Conservation (phyloP, 2,113 vertebrate genomes). For the Corythornis cristatus region DNA sequence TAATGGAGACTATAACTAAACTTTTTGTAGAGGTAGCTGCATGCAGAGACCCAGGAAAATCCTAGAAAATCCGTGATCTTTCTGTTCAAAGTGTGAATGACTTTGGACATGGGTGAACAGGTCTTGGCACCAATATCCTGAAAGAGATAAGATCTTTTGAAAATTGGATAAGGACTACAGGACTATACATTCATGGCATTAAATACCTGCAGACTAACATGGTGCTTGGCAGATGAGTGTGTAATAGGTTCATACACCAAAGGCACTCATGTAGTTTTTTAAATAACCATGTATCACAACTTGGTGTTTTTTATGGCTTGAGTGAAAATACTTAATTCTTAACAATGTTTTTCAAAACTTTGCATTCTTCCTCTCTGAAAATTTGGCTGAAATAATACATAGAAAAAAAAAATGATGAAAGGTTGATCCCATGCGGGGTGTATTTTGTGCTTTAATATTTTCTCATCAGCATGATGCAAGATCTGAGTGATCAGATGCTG, state of each 20-base stretch:
- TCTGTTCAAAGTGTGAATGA: neutral
- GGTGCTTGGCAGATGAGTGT: neutral
- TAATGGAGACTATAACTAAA: neutral
- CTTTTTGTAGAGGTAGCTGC: neutral
- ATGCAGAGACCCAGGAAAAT: neutral
- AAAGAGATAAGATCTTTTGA: neutral
- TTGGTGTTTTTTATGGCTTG: neutral
- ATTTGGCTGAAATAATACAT: neutral
- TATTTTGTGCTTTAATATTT: neutral
- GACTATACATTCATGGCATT: neutral
- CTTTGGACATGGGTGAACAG: neutral
- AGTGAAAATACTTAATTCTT: neutral
- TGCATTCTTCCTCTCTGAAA: neutral
- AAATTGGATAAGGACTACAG: neutral
- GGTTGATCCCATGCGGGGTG: neutral
- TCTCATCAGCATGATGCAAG: neutral
- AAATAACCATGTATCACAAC: neutral
- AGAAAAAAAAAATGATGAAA: neutral
- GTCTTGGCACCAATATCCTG: neutral
- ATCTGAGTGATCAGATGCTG: neutral
- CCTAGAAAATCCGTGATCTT: neutral
- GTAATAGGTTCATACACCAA: neutral
- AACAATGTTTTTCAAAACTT: neutral
- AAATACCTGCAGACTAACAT: neutral
- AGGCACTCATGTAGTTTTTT: neutral